Evolutionary conservation across 2,888 invertebrate species (phyloP).

Genomic region (Notodonta dromedarius): DNA sequence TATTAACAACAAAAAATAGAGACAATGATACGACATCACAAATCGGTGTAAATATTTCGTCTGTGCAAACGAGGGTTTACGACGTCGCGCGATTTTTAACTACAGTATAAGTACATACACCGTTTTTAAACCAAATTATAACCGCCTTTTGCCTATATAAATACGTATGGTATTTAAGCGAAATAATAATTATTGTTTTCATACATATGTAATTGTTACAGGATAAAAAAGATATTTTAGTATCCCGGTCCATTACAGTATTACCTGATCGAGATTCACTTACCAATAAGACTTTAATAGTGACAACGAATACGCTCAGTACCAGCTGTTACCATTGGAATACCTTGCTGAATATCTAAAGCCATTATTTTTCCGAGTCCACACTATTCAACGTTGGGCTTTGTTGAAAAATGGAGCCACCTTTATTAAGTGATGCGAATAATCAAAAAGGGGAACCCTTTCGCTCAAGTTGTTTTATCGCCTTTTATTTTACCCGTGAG

Average conservation of each 20-base stretch:
- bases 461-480: constrained; percentile 37
- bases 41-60: too few relatives aligned
- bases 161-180: too few relatives aligned
- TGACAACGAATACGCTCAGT: neutral
- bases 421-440: constrained; percentile 29
- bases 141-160: too few relatives aligned
- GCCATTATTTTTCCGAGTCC: neutral
- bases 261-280: neutral
- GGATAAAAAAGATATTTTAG: too few relatives aligned
- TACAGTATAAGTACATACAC: too few relatives aligned
- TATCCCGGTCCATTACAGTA: neutral
- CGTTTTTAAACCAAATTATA: too few relatives aligned
- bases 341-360: neutral
- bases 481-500: constrained; percentile 44
- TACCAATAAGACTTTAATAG: neutral
- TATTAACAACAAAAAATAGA: too few relatives aligned
- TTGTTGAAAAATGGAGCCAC: constrained; percentile 3
- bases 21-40: too few relatives aligned
- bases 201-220: too few relatives aligned
- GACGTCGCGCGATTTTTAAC: too few relatives aligned
- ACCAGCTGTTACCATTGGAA: neutral
- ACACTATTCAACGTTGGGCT: neutral
- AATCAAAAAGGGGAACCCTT: constrained; percentile 28
- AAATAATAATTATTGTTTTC: too few relatives aligned
- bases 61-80: too few relatives aligned